These are phyloP conservation scores for Dicycla oo DNA, from an alignment of 2,888 invertebrate species.

Conservation along the genomic window DNA sequence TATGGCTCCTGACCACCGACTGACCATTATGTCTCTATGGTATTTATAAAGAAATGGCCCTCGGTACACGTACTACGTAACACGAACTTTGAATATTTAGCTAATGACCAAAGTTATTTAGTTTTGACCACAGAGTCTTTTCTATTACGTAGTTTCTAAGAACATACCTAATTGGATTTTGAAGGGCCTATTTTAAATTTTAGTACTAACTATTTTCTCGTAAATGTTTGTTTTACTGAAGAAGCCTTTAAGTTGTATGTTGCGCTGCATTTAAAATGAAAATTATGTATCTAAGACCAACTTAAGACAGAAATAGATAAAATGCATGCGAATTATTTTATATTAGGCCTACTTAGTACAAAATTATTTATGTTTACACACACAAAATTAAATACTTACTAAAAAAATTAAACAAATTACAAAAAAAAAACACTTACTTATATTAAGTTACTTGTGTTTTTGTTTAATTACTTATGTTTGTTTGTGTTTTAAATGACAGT, in stretches of 20 bases:
- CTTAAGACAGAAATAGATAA: background rate
- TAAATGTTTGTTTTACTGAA: constrained; percentile 33
- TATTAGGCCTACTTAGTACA: background rate
- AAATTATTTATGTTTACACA: too few species aligned
- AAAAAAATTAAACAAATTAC: too few species aligned
- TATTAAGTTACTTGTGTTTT: too few species aligned
- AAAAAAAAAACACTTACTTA: too few species aligned
- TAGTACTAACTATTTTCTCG: constrained; percentile 19
- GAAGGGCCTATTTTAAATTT: constrained; percentile 31
- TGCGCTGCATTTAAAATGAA: constrained; percentile 15
- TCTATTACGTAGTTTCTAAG: constrained; percentile 48
- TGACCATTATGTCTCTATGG: constrained; percentile 74
- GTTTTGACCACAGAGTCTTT: constrained; percentile 64
- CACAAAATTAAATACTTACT: too few species aligned
- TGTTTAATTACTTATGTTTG: too few species aligned
- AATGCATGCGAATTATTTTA: background rate
- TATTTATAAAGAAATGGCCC: constrained; percentile 72
- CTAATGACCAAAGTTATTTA: constrained; percentile 60
- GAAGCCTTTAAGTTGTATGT: background rate
- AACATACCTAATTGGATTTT: constrained; percentile 54
- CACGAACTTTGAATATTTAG: constrained; percentile 59
- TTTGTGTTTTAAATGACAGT: too few species aligned
- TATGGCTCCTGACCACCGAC: constrained; percentile 75
- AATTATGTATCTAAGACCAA: background rate
- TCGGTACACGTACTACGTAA: constrained; percentile 4